Conservation (phyloP, 2,113 vertebrate species). For the Plecturocebus donacophilus region DNA sequence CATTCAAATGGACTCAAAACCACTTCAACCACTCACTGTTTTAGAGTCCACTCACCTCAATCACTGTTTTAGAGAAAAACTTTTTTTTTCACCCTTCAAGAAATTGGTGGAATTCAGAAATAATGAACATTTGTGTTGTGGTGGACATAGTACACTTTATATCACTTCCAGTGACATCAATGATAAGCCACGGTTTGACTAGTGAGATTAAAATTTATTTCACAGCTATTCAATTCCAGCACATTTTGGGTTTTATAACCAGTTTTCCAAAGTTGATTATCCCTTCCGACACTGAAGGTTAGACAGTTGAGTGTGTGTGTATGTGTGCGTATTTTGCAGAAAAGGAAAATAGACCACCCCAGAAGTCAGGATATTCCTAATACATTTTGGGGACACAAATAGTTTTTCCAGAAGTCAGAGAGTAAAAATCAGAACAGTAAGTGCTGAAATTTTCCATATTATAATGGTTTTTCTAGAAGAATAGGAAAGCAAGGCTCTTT, state of each 20-base stretch:
- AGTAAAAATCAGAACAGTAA: constrained; percentile 33
- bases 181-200: constrained; percentile 45
- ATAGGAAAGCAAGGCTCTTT: constrained; percentile 36
- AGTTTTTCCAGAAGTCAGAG: constrained; percentile 63
- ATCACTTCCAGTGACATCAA: constrained; percentile 55
- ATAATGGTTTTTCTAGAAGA: constrained; percentile 42
- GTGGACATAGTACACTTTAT: not conserved
- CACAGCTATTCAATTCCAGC: constrained; percentile 42
- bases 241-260: constrained; percentile 41
- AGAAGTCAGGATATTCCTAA: constrained; percentile 58
- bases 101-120: constrained; percentile 55
- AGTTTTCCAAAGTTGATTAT: constrained; percentile 51
- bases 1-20: not conserved
- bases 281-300: constrained; percentile 30
- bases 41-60: no score
- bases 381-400: constrained; percentile 30
- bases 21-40: no score
- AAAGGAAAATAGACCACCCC: constrained; percentile 69
- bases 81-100: constrained; percentile 21
- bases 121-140: constrained; percentile 48
- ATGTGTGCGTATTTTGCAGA: constrained; percentile 25
- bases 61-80: not conserved
- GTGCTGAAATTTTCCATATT: constrained; percentile 46
- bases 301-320: constrained; percentile 33
- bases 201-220: constrained; percentile 64